Conservation (phyloP, 2,797 vertebrate genomes). For the Cephalopachus bancanus region DNA sequence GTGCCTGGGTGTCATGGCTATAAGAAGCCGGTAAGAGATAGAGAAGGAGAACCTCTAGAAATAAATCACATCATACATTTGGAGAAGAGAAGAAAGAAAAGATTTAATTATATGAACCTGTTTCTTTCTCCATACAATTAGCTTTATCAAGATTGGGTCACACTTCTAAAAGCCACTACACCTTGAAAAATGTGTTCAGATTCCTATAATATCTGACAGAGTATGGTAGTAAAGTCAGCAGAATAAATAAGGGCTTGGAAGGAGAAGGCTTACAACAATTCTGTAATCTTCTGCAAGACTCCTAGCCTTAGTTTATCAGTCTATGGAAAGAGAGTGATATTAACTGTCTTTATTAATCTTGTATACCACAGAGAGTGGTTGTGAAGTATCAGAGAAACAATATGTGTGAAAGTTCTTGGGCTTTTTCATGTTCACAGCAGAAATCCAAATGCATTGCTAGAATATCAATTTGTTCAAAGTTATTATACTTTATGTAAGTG, state of each 20-base stretch:
- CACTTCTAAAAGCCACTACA: constrained; percentile 3
- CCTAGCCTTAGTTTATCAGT: neutral
- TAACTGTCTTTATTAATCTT: neutral
- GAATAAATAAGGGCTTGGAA: neutral
- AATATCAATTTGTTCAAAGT: neutral
- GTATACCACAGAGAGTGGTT: neutral
- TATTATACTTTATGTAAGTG: neutral
- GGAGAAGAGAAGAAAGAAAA: neutral
- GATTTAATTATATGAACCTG: neutral
- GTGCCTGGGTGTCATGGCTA: neutral
- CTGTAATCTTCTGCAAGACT: neutral
- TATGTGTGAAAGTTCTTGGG: neutral
- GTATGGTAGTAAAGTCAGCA: neutral
- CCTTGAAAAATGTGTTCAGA: neutral
- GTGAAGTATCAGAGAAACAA: neutral
- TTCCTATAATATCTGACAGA: neutral
- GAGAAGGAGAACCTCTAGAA: neutral
- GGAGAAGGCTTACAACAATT: neutral
- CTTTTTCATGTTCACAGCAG: neutral
- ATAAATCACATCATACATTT: neutral
- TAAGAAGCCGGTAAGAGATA: neutral
- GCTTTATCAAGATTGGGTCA: neutral
- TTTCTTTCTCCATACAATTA: neutral
- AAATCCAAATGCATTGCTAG: neutral
- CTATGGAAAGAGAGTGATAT: neutral